Percentiles rank a stretch among this genome's conserved stretches.
Conservation (phyloP, 2,888 invertebrate genomes). For the Lingula anatina region DNA sequence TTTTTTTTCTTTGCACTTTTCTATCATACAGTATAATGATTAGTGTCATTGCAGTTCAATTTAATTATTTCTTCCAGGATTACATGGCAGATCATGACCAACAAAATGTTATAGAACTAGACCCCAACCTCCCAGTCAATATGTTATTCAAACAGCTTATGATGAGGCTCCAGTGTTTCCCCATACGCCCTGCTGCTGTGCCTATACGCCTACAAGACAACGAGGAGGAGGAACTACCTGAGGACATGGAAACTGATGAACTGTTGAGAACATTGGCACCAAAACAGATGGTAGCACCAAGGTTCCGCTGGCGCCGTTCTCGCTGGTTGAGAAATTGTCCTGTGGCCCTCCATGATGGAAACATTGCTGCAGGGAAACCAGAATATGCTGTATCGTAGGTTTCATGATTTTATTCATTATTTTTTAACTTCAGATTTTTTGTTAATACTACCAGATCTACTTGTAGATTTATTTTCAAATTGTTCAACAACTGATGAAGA, state of each 20-base stretch:
- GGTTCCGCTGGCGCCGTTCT: constrained; percentile 47
- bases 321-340: constrained; percentile 48
- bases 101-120: constrained; percentile 48
- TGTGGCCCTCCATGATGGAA: constrained; percentile 49
- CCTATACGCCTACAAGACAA: constrained; percentile 40
- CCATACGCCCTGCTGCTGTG: constrained; percentile 42
- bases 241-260: constrained; percentile 49
- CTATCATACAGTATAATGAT: too few species aligned
- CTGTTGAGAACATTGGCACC: constrained; percentile 38
- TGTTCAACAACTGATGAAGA: too few species aligned
- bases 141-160: constrained; percentile 46
- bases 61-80: constrained; percentile 31
- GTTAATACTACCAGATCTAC: too few species aligned
- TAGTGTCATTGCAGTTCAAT: too few species aligned
- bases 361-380: constrained; percentile 43
- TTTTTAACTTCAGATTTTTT: too few species aligned
- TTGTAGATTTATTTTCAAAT: too few species aligned
- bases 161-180: constrained; percentile 41
- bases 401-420: too few species aligned
- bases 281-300: constrained; percentile 42
- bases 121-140: constrained; percentile 39
- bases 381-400: constrained; percentile 48
- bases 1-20: too few species aligned
- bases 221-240: constrained; percentile 46
- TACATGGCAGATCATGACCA: constrained; percentile 52